Evolutionary conservation across 1,140 invertebrate species (phyloP).

Genomic region (Cotesia glomerata): DNA sequence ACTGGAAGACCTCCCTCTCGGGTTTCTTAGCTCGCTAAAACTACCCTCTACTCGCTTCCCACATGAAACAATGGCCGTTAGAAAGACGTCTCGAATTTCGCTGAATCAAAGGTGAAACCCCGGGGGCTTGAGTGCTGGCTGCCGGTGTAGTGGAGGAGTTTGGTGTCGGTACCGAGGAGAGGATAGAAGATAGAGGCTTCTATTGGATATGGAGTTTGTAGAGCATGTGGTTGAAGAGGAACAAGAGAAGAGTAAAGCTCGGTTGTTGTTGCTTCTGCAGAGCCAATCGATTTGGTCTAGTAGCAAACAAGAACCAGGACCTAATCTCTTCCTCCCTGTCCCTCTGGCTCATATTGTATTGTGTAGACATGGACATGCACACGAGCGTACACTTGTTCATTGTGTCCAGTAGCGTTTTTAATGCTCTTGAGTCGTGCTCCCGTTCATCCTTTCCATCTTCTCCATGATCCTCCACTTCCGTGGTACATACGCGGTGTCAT

Average conservation of each 20-base stretch:
- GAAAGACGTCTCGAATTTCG: constrained; percentile 63
- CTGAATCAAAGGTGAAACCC: constrained; percentile 59
- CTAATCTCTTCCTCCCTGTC: neutral
- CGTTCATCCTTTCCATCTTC: constrained; percentile 9
- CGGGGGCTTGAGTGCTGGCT: constrained; percentile 35
- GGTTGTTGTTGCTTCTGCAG: constrained; percentile 13
- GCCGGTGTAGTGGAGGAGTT: constrained; percentile 15
- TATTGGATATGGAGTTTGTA: neutral
- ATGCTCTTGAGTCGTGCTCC: neutral
- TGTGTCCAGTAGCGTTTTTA: constrained; percentile 14
- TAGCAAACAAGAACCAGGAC: constrained; percentile 2
- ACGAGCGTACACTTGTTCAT: neutral
- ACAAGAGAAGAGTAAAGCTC: neutral
- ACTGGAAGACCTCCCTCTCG: constrained; percentile 45
- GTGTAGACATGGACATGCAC: neutral
- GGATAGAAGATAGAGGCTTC: neutral
- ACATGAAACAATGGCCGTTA: constrained; percentile 59
- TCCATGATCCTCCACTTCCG: constrained; percentile 20
- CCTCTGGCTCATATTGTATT: too few relatives aligned
- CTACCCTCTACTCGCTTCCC: constrained; percentile 38
- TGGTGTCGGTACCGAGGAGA: neutral
- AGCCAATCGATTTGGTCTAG: constrained; percentile 58
- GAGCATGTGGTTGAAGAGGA: too few relatives aligned
- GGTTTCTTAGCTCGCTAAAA: constrained; percentile 47
- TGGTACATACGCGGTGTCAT: constrained; percentile 45